Conservation (phyloP, 2,113 vertebrate genomes). For the Anser brachyrhynchus region DNA sequence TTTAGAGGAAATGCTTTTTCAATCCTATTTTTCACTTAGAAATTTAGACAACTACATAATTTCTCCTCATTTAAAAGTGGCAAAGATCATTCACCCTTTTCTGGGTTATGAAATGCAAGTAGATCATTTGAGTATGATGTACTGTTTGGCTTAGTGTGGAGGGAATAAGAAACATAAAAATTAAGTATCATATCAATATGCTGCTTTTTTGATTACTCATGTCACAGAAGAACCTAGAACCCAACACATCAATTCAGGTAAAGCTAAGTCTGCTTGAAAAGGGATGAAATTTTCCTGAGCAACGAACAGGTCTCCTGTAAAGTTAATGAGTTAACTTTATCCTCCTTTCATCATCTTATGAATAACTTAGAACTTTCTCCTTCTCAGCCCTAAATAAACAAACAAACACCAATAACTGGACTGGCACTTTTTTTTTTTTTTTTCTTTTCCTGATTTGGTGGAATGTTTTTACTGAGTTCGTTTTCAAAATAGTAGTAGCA, state of each 20-base stretch:
- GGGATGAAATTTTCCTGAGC: neutral
- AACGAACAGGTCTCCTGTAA: neutral
- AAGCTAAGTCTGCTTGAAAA: neutral
- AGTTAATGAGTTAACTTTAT: neutral
- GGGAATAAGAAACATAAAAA: neutral
- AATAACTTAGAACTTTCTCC: neutral
- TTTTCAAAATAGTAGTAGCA: neutral
- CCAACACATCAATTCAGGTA: neutral
- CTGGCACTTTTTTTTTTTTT: neutral
- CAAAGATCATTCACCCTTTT: neutral
- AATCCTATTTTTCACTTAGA: constrained; percentile 47
- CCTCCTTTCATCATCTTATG: neutral
- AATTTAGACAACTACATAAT: neutral
- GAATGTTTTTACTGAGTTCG: neutral
- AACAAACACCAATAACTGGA: neutral
- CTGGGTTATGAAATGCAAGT: neutral
- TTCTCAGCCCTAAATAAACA: neutral
- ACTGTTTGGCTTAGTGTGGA: neutral
- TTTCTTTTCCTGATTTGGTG: neutral
- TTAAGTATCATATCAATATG: neutral
- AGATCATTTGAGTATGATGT: neutral
- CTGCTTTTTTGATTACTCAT: neutral
- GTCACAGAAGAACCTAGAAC: neutral
- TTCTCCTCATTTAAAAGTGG: neutral
- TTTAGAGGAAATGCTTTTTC: constrained; percentile 11